Evolutionary conservation across 1,140 invertebrate species (phyloP).

Genomic region (Drosophila quadrilineata): DNA sequence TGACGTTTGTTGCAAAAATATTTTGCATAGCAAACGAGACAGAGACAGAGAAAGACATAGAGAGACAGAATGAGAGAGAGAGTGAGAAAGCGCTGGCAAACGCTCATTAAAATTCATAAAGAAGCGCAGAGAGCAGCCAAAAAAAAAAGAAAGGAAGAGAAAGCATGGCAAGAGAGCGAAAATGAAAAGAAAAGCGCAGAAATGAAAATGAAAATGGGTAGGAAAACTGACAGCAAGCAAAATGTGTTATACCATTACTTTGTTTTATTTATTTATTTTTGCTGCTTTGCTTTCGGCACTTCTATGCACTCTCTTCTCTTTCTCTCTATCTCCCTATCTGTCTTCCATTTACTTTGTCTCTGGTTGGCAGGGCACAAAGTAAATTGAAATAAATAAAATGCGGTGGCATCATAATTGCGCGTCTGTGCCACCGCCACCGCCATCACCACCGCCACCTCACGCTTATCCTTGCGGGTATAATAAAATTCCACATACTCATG

Average conservation of each 20-base stretch:
- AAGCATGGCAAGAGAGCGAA: not conserved
- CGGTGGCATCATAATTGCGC: conserved; percentile 67
- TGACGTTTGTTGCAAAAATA: conserved; percentile 56
- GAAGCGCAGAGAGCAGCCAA: conserved; percentile 27
- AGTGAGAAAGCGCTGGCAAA: not conserved
- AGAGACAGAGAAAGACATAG: no score
- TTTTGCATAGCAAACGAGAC: conserved; percentile 63
- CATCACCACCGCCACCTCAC: no score
- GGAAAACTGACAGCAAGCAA: conserved; percentile 11
- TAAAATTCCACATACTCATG: conserved; percentile 61
- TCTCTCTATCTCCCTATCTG: not conserved
- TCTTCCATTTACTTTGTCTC: not conserved
- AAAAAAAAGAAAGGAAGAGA: conserved; percentile 30
- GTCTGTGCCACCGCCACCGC: no score
- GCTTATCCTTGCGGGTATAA: conserved; percentile 48
- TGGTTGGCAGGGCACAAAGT: conserved; percentile 18
- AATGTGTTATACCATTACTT: conserved; percentile 43
- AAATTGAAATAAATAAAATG: conserved; percentile 75
- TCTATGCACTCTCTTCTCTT: no score
- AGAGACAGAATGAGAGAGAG: conserved; percentile 23
- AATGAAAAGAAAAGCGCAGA: conserved; percentile 25
- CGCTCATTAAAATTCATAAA: conserved; percentile 76
- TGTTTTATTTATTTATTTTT: conserved; percentile 37
- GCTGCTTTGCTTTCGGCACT: no score
- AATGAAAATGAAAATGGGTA: conserved; percentile 13